Percentiles rank a stretch among this genome's conserved stretches.
These are phyloP conservation scores for Tortricodes alternella DNA, from an alignment of 2,888 invertebrate genomes.

Conservation along the genomic window DNA sequence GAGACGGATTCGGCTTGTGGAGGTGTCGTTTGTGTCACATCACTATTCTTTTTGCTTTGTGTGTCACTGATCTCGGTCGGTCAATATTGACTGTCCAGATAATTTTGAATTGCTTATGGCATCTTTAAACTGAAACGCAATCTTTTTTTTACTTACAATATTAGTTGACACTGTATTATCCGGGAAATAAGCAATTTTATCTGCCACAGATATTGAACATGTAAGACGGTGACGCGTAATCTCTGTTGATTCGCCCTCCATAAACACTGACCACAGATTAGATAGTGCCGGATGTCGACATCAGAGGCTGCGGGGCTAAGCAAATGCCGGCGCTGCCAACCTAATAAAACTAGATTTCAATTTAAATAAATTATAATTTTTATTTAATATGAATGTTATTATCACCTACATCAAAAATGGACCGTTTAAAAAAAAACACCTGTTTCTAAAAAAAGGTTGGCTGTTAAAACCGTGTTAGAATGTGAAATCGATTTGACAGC, in stretches of 20 bases:
- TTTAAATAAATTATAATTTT: slow-evolving; percentile 23
- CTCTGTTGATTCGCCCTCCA: slow-evolving; percentile 61
- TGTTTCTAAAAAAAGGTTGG: slow-evolving; percentile 8
- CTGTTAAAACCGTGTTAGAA: neutral
- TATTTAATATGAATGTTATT: too few species aligned
- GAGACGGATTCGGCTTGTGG: slow-evolving; percentile 27
- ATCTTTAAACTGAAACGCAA: neutral
- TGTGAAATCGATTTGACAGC: slow-evolving; percentile 2
- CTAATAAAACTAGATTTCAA: slow-evolving; percentile 51
- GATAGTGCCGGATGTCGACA: slow-evolving; percentile 76
- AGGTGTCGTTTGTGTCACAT: slow-evolving; percentile 43
- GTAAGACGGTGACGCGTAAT: slow-evolving; percentile 37
- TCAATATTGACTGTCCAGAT: neutral
- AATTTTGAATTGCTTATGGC: neutral
- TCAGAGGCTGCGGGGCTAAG: slow-evolving; percentile 42
- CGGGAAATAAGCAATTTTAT: neutral
- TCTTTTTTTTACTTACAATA: too few species aligned
- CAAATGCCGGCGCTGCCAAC: slow-evolving; percentile 38
- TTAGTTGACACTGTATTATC: too few species aligned
- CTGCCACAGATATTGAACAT: slow-evolving; percentile 9
- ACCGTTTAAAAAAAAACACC: slow-evolving; percentile 8
- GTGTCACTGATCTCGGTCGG: slow-evolving; percentile 1
- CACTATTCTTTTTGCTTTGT: slow-evolving; percentile 35
- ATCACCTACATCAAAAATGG: too few species aligned
- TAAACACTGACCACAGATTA: slow-evolving; percentile 80